Conservation (phyloP, 1,140 invertebrate species). For the Neodiprion virginianus region DNA sequence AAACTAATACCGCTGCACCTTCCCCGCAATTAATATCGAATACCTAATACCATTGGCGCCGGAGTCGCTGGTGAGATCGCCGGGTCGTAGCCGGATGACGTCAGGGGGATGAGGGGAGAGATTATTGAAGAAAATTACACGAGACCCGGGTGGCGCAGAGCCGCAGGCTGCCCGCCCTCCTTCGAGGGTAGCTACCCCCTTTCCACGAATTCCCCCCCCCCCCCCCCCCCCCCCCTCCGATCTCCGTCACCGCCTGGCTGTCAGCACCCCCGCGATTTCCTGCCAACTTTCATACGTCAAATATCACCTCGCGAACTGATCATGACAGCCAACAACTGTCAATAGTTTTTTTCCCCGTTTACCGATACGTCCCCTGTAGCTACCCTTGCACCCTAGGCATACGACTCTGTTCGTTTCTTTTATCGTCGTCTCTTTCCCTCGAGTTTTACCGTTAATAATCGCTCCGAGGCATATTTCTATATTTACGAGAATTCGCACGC, state of each 20-base stretch:
- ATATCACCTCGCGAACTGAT: not conserved
- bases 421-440: no score
- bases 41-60: no score
- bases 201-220: not conserved
- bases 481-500: not conserved
- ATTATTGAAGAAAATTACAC: conserved; percentile 46
- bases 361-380: no score
- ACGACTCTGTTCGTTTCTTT: no score
- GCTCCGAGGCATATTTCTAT: not conserved
- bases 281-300: not conserved
- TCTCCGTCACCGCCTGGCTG: not conserved
- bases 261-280: conserved; percentile 1
- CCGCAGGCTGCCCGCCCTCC: not conserved
- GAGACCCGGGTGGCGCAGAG: conserved; percentile 14
- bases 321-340: conserved; percentile 1
- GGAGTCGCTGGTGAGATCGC: not conserved
- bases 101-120: conserved; percentile 19
- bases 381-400: no score
- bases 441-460: not conserved
- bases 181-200: not conserved
- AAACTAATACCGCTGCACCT: no score
- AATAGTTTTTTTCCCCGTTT: not conserved
- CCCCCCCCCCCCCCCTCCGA: not conserved
- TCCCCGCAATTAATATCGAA: no score
- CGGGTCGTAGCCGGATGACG: not conserved